Evolutionary conservation across 2,113 vertebrate genomes (phyloP).

Genomic region (Sander vitreus): DNA sequence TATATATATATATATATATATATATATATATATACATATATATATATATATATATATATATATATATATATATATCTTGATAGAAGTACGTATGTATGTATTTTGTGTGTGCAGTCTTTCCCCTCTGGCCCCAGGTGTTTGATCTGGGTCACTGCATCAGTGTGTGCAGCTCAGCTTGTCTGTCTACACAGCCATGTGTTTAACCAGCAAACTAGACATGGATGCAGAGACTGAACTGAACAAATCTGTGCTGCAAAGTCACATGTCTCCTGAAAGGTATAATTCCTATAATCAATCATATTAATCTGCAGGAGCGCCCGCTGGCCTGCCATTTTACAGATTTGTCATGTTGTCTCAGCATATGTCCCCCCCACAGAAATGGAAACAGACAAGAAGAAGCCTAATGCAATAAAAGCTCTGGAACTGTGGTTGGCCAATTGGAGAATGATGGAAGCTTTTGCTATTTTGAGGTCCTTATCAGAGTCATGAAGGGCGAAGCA

Average conservation of each 20-base stretch:
- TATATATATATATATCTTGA: not conserved
- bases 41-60: no score
- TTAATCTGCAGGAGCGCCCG: not conserved
- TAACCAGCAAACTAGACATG: conserved; percentile 52
- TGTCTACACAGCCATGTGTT: conserved; percentile 47
- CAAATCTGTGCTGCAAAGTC: conserved; percentile 28
- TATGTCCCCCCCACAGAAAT: not conserved
- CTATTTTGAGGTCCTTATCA: conserved; percentile 72
- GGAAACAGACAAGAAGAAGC: conserved; percentile 9
- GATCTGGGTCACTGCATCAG: conserved; percentile 60
- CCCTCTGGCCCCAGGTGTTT: conserved; percentile 52
- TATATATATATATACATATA: no score
- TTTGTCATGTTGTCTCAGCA: not conserved
- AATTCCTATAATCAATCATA: conserved; percentile 41
- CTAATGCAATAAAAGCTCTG: conserved; percentile 44
- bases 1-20: no score
- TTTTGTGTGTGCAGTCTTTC: conserved; percentile 12
- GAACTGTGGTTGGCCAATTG: conserved; percentile 41
- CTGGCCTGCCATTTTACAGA: conserved; percentile 5
- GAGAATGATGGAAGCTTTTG: conserved; percentile 54
- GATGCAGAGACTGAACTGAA: conserved; percentile 30
- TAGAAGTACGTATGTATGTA: not conserved
- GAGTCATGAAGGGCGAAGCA: conserved; percentile 44
- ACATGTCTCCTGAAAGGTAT: conserved; percentile 28
- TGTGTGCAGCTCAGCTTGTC: conserved; percentile 46